phyloP scores from a whole-genome alignment of 2,113 vertebrate species.

The Oceanites oceanicus region DNA sequence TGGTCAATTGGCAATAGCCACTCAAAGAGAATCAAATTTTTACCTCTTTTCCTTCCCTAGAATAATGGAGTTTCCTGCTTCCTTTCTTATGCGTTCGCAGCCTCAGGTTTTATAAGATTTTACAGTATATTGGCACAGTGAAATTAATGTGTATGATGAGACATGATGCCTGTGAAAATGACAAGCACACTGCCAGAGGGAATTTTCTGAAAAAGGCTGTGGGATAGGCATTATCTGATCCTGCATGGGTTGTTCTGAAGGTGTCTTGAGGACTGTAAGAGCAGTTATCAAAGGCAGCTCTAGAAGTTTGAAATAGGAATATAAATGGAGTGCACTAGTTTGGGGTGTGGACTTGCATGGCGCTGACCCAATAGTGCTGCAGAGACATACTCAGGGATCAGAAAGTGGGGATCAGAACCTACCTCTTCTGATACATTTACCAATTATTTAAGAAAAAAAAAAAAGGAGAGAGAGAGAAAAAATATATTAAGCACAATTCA shows the following conservation, averaged over 20 bases:
- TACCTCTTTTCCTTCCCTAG: not conserved
- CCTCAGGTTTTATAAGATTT: not conserved
- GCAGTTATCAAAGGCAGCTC: not conserved
- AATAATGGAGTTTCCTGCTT: not conserved
- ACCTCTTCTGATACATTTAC: not conserved
- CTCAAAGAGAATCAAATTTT: not conserved
- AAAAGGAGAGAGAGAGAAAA: too few species aligned
- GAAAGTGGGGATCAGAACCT: not conserved
- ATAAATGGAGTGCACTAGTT: not conserved
- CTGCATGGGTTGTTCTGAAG: not conserved
- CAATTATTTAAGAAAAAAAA: not conserved
- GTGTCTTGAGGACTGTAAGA: not conserved
- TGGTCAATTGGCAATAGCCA: not conserved
- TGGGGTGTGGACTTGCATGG: not conserved
- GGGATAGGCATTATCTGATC: not conserved
- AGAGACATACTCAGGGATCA: not conserved
- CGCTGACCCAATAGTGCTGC: not conserved
- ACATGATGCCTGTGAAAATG: not conserved
- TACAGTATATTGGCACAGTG: not conserved
- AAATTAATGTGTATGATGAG: not conserved
- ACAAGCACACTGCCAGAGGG: not conserved
- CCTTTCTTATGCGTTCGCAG: not conserved
- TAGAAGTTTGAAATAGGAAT: not conserved
- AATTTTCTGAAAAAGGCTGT: not conserved
- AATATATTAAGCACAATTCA: not conserved